These are phyloP conservation scores for Ibidorhyncha struthersii DNA, from an alignment of 2,113 vertebrate genomes.

Conservation along the genomic window DNA sequence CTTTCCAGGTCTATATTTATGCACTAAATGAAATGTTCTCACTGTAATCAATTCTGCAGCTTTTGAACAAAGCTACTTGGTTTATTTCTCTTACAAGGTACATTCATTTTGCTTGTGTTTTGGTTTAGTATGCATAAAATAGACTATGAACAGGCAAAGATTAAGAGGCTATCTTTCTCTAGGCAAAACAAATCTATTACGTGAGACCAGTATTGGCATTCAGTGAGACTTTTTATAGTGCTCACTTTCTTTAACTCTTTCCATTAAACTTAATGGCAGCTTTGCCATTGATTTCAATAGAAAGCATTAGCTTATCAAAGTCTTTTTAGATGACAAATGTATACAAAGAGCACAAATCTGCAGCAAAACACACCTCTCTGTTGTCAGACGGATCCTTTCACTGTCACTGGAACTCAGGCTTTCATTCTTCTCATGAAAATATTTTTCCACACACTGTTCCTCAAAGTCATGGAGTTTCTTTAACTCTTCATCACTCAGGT, in stretches of 20 bases:
- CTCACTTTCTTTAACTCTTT: neutral
- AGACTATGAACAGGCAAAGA: neutral
- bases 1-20: neutral
- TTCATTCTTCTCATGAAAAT: conserved; percentile 87
- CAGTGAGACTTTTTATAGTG: neutral
- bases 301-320: neutral
- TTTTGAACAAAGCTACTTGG: neutral
- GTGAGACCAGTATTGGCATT: neutral
- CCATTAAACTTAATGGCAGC: neutral
- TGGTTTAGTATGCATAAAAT: neutral
- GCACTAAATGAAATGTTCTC: neutral
- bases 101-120: neutral
- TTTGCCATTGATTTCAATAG: neutral
- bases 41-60: neutral
- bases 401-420: conserved; percentile 74
- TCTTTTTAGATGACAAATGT: neutral
- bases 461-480: conserved; percentile 96
- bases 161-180: neutral
- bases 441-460: conserved; percentile 87
- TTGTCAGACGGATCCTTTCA: conserved; percentile 84
- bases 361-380: conserved; percentile 76
- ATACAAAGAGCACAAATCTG: neutral
- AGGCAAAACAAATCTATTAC: neutral
- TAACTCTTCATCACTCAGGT: conserved; percentile 86
- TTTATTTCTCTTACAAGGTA: neutral